These are phyloP conservation scores for Laticauda colubrina DNA, from an alignment of 2,113 vertebrate species.

Conservation along the genomic window DNA sequence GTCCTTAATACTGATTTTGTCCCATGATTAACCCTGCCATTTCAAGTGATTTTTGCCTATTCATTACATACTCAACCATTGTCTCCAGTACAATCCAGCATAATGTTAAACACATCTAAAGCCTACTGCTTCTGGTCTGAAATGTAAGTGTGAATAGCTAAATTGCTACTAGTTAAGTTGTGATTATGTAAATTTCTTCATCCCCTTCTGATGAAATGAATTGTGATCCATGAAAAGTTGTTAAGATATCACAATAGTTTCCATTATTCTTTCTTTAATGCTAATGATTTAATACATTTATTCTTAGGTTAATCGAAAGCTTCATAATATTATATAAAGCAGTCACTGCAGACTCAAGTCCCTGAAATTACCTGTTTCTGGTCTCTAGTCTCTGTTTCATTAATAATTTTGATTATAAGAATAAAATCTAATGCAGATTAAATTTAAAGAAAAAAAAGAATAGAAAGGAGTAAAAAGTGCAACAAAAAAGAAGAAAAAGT, in stretches of 20 bases:
- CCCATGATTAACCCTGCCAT: neutral
- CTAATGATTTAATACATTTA: neutral
- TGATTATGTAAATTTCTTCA: neutral
- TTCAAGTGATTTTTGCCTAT: neutral
- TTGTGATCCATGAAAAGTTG: neutral
- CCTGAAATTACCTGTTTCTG: neutral
- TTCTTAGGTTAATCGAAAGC: neutral
- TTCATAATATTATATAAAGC: neutral
- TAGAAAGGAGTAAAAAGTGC: neutral
- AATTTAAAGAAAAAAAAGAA: neutral
- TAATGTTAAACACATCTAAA: neutral
- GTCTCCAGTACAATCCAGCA: neutral
- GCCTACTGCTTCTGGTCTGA: neutral
- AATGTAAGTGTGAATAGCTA: neutral
- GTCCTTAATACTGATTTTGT: neutral
- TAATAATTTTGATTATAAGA: neutral
- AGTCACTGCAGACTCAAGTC: neutral
- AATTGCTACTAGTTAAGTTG: neutral
- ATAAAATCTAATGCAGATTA: neutral
- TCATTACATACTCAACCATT: neutral
- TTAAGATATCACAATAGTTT: neutral
- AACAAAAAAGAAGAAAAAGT: neutral
- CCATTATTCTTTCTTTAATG: neutral
- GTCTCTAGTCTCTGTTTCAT: neutral
- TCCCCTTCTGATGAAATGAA: neutral